Evolutionary conservation across 2,888 invertebrate genomes (phyloP), one percentile per base, ranked within the genome.

Genomic region (Ormyrus pomaceus): DNA sequence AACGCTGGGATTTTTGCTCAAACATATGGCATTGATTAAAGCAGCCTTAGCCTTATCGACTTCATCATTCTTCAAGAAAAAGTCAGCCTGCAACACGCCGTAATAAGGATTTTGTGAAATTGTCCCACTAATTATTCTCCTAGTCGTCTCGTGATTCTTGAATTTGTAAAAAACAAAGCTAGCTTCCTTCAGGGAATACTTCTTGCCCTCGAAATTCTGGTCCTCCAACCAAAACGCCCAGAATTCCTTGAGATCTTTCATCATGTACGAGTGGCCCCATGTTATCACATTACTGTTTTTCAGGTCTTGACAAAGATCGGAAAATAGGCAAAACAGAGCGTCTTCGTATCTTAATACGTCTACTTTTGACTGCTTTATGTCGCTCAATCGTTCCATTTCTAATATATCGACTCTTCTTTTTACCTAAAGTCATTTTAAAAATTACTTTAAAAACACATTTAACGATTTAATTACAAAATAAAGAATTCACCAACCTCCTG

Each of bases 141-240:
- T 74, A 0, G 82, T 82, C 13, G 50, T 77, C 2, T 82, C 82
- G 59, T 82, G 48, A 64, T 80, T 51, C 50, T 82, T 82, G 11
- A 80, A 82, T 34, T 75, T 74, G 69, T 51, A 82, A 10, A 82
- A 82, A 0, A 72, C 62, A 10, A 64, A 82, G 51, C 77, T 80
- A 6, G 82, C 82, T 6, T 82, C 82, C 55, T 82, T 82, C 9
- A 80, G 11, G 5, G 82, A 75, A 10, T 58, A 82, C n/a, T 77
- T 74, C 13, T 75, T 82, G 2, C 71, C 82, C n/a, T 82, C 82
- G 10, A 82, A 82, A 58, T 80, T 80, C n/a, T 82, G 82, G n/a
- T 80, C 77, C 45, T 82, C 82, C 8, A 82, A 56, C 82, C 82
- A 82, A 45, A 82, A 82, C 6, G 82, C 79, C 82, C 82, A 82